Evolutionary conservation across 2,113 vertebrate species (phyloP), one percentile per base, ranked within the genome.

Genomic region (Neotoma lepida): DNA sequence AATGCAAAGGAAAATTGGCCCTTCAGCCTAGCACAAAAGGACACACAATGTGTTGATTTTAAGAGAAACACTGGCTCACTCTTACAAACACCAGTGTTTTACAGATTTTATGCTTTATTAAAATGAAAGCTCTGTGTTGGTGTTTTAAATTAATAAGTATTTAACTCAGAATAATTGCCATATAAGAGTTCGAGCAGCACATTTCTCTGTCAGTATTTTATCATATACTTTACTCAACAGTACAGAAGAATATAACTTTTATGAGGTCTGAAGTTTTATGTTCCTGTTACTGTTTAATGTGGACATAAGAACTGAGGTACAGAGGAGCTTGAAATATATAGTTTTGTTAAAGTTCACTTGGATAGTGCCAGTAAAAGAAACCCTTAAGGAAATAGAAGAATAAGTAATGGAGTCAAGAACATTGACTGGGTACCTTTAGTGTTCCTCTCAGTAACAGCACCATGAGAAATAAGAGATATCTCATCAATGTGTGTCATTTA

Each of bases 331-430:
- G 77, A 92, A 96, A 94, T 95, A 93, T 30, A 85, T 54, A 56
- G 58, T 85, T 96, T 91, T 92, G 20, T 93, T 96, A 92, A 97
- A 95, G 66, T 95, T 96, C 88, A 82, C 39, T 33, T 92, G 73
- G 49, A 68, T 82, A 92, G 85, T 63, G 86, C 24, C 58, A 81
- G 44, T 77, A 70, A 88, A 93, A 92, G 74, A 91, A 76, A 9
- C 30, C 64, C 71, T 94, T 61, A n/a, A 88, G 81, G 54, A 96
- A 92, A 87, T n/a, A 63, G 22, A 33, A 35, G 7, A 30, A 73
- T 56, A 68, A 68, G 13, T 81, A 81, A 96, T 56, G 70, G 24
- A 90, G 54, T 90, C 30, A 51, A 88, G 51, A 85, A 46, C 4
- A 93, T 70, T 95, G 35, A 41, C 51, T 93, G 26, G 46, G 6